phyloP scores from a whole-genome alignment of 2,797 vertebrate genomes.

The Adelosebastes latens region DNA sequence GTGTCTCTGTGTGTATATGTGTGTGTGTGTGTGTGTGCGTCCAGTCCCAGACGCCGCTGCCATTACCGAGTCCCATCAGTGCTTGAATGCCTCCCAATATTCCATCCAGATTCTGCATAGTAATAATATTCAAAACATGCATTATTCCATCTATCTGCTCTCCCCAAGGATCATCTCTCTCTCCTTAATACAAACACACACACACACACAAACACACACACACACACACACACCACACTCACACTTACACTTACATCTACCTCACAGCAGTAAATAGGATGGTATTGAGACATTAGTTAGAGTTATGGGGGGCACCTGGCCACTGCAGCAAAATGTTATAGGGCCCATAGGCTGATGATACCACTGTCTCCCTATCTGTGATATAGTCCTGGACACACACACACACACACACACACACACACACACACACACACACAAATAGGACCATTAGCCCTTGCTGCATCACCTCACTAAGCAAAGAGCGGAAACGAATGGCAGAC shows the following conservation, averaged over 20 bases:
- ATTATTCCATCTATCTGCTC: slow-evolving; percentile 75
- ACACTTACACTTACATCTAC: slow-evolving; percentile 24
- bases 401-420: slow-evolving; percentile 46
- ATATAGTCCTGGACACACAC: slow-evolving; percentile 61
- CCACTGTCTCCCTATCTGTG: slow-evolving; percentile 47
- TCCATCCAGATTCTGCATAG: slow-evolving; percentile 64
- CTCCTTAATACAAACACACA: slow-evolving; percentile 30
- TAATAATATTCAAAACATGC: slow-evolving; percentile 76
- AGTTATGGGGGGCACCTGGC: slow-evolving; percentile 67
- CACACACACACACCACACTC: not conserved
- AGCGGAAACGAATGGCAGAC: slow-evolving; percentile 76
- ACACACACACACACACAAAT: slow-evolving; percentile 53
- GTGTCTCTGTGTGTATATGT: not conserved
- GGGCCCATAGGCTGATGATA: slow-evolving; percentile 54
- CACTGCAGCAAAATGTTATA: slow-evolving; percentile 54
- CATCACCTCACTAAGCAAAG: slow-evolving; percentile 77
- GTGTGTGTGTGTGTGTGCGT: slow-evolving; percentile 53
- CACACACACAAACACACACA: slow-evolving; percentile 9
- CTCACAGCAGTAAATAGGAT: slow-evolving; percentile 55
- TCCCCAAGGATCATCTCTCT: slow-evolving; percentile 54
- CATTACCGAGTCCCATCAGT: slow-evolving; percentile 71
- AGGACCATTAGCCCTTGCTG: slow-evolving; percentile 75
- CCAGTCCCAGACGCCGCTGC: slow-evolving; percentile 48
- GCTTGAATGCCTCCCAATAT: slow-evolving; percentile 67
- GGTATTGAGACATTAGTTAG: slow-evolving; percentile 61